phyloP scores from a whole-genome alignment of 2,888 invertebrate species.

The Brachyptera risi region DNA sequence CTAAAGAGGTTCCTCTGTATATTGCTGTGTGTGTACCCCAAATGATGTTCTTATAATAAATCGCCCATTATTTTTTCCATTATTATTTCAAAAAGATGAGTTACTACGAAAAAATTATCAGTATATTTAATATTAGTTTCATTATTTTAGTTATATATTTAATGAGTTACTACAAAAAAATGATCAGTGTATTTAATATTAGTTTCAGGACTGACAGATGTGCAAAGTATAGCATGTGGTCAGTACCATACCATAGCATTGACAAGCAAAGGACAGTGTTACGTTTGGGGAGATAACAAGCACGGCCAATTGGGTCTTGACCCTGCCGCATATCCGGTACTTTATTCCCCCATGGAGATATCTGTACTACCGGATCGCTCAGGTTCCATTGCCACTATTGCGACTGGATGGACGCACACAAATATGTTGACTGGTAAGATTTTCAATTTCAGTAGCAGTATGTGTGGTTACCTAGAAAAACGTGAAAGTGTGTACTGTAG shows the following conservation, averaged over 20 bases:
- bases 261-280: slow-evolving; percentile 55
- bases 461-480: background rate
- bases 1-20: too few relatives aligned
- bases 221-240: slow-evolving; percentile 68
- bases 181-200: too few relatives aligned
- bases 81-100: too few relatives aligned
- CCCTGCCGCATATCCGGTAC: slow-evolving; percentile 39
- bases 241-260: slow-evolving; percentile 72
- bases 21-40: too few relatives aligned
- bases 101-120: too few relatives aligned
- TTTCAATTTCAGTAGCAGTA: background rate
- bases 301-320: slow-evolving; percentile 70
- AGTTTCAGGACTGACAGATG: slow-evolving; percentile 53
- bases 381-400: slow-evolving; percentile 46
- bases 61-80: too few relatives aligned
- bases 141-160: too few relatives aligned
- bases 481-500: background rate
- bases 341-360: slow-evolving; percentile 53
- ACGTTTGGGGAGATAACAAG: slow-evolving; percentile 80
- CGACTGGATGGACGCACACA: slow-evolving; percentile 73
- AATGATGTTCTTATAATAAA: too few relatives aligned
- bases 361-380: slow-evolving; percentile 39
- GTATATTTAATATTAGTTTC: too few relatives aligned
- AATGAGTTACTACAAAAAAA: too few relatives aligned
- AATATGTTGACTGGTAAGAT: slow-evolving; percentile 47